Evolutionary conservation across 2,797 vertebrate genomes (phyloP).

Genomic region (Decapterus maruadsi): DNA sequence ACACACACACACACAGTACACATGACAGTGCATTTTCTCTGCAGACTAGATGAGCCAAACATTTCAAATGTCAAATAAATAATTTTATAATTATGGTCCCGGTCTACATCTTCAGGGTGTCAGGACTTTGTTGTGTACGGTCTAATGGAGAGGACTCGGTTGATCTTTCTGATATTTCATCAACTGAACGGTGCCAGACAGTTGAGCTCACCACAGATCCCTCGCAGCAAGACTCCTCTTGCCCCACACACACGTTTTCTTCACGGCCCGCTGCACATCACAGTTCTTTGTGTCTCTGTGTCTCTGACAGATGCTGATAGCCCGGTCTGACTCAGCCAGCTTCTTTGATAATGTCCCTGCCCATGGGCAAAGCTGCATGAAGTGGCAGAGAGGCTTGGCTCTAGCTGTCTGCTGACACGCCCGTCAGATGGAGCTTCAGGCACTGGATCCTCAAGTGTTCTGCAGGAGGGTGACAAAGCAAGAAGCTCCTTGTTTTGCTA

Average conservation of each 20-base stretch:
- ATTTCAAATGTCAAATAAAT: neutral
- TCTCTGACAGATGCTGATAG: conserved; percentile 64
- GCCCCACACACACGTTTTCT: conserved; percentile 37
- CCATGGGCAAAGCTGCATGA: conserved; percentile 64
- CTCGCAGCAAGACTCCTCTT: conserved; percentile 55
- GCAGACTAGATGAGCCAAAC: neutral
- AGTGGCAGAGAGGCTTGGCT: conserved; percentile 55
- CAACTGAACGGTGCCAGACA: neutral
- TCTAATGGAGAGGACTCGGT: neutral
- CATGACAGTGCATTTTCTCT: too few species aligned
- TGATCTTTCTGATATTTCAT: neutral
- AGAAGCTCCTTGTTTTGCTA: conserved; percentile 52
- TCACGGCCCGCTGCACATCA: conserved; percentile 13
- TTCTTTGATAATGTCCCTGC: conserved; percentile 55
- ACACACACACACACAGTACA: neutral
- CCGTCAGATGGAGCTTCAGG: conserved; percentile 65
- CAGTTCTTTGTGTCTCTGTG: conserved; percentile 6
- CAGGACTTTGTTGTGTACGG: neutral
- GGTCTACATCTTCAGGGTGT: neutral
- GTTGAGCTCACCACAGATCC: conserved; percentile 55
- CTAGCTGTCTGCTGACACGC: conserved; percentile 43
- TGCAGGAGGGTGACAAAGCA: conserved; percentile 69
- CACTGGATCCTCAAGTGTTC: conserved; percentile 36
- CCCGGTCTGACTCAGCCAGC: conserved; percentile 58
- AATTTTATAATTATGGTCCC: neutral